Evolutionary conservation across 2,888 invertebrate species (phyloP), one percentile per base, ranked within the genome.

Genomic region (Torymus auratus): DNA sequence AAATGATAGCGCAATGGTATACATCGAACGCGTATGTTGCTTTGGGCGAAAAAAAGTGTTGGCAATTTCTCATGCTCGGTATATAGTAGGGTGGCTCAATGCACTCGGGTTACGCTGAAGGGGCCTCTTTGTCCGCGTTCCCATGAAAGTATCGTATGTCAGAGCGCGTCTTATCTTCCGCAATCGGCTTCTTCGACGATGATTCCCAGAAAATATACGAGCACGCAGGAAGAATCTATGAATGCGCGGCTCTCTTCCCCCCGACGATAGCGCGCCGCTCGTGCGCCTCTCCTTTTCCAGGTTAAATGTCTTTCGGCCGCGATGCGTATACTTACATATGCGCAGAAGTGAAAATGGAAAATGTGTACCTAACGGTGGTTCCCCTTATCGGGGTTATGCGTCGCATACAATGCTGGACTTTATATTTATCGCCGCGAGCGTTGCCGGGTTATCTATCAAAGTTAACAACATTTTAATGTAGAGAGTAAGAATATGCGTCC

Each of bases 61-160:
- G 55, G 55, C 62, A 50, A 61, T 17, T 65, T 58, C 55, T 60
- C 52, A 20, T 62, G 65, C 67, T 55, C 28, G 12, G 28, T 0
- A 14, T 20, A 20, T 20, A 20, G 20, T 52, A 41, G 61, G 68
- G 64, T 74, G 78, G 74, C 78, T 62, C 64, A 78, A 74, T 70
- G 74, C 78, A 77, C 69, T 81, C 73, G 50, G 15, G 68, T 74
- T 74, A 81, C 69, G 15, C 72, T 74, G 79, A 82, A 78, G 72
- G 76, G 69, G 79, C 55, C 61, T 78, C 78, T 72, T 78, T 78
- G 72, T 78, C 52, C 72, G 41, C 65, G 58, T 17, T 53, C 62
- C 17, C 50, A 61, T 55, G 62, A 77, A 56, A 72, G 67, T 78
- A 78, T 78, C 72, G 20, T 72, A 61, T 72, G 55, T 67, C 78